These are phyloP conservation scores for Chloroceryle inda DNA, from an alignment of 2,797 vertebrate species.

Conservation along the genomic window DNA sequence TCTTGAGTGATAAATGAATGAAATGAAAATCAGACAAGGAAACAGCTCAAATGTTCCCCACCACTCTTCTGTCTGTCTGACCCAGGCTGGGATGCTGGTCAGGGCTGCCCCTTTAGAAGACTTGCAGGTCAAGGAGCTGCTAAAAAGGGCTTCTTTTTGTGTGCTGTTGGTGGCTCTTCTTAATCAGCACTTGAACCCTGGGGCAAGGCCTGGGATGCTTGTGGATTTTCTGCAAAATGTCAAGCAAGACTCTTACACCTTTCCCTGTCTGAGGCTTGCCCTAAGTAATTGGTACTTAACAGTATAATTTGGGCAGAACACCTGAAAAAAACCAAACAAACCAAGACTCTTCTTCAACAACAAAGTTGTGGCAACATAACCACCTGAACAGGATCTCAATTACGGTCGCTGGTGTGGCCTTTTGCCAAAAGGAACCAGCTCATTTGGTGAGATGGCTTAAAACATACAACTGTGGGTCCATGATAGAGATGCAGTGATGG, in stretches of 20 bases:
- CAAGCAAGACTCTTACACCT: background rate
- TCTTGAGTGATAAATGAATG: conserved; percentile 42
- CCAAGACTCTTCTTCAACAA: background rate
- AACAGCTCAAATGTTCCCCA: conserved; percentile 8
- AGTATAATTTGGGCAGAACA: background rate
- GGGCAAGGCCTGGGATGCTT: background rate
- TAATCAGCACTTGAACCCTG: background rate
- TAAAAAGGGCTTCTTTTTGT: background rate
- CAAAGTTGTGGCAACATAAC: background rate
- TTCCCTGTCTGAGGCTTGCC: background rate
- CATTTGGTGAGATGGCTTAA: background rate
- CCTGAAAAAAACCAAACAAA: background rate
- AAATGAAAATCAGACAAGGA: conserved; percentile 60
- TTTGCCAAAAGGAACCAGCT: background rate
- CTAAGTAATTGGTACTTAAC: background rate
- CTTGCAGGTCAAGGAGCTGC: fast-evolving
- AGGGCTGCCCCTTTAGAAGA: background rate
- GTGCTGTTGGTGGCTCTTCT: background rate
- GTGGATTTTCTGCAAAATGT: background rate
- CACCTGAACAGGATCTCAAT: background rate
- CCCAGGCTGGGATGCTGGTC: background rate
- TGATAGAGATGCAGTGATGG: background rate
- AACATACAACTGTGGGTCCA: fast-evolving
- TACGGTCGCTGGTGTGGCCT: background rate
- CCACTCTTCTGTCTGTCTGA: conserved; percentile 2